A percentile compares a stretch with the other conserved stretches of the same genome.
Evolutionary conservation across 2,113 vertebrate genomes (phyloP).

Genomic region (Anseranas semipalmata): DNA sequence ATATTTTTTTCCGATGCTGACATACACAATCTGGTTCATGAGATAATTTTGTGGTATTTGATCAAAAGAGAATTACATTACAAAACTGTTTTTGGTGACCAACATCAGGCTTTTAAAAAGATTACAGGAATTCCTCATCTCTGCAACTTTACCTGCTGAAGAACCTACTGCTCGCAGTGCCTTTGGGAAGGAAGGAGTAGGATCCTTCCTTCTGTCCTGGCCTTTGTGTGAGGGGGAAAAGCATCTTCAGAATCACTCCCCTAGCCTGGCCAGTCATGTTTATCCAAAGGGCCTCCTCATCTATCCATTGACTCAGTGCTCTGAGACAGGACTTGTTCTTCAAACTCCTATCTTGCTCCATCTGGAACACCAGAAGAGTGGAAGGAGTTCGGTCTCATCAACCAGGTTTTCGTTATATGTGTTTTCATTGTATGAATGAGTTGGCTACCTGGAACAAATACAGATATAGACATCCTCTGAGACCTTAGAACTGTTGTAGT

Average conservation of each 20-base stretch:
- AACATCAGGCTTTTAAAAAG: neutral
- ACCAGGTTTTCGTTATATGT: neutral
- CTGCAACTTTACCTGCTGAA: neutral
- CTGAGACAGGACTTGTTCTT: neutral
- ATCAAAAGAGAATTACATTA: neutral
- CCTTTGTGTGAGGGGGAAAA: neutral
- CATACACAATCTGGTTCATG: neutral
- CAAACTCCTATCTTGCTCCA: neutral
- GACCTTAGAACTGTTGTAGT: neutral
- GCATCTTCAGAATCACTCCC: neutral
- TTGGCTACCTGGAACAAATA: neutral
- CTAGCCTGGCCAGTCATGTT: neutral
- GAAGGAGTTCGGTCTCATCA: neutral
- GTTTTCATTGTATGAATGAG: neutral
- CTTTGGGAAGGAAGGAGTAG: neutral
- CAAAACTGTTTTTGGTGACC: neutral
- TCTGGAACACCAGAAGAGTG: neutral
- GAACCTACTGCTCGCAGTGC: neutral
- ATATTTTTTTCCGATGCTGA: slow-evolving; percentile 28
- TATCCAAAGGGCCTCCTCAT: neutral
- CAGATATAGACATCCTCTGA: neutral
- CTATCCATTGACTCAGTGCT: neutral
- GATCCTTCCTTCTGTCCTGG: neutral
- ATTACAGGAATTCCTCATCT: neutral
- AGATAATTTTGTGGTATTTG: slow-evolving; percentile 3